A percentile compares a stretch with the other conserved stretches of the same genome.
Evolutionary conservation across 2,888 invertebrate genomes (phyloP).

Genomic region (Amphipoea lucens): DNA sequence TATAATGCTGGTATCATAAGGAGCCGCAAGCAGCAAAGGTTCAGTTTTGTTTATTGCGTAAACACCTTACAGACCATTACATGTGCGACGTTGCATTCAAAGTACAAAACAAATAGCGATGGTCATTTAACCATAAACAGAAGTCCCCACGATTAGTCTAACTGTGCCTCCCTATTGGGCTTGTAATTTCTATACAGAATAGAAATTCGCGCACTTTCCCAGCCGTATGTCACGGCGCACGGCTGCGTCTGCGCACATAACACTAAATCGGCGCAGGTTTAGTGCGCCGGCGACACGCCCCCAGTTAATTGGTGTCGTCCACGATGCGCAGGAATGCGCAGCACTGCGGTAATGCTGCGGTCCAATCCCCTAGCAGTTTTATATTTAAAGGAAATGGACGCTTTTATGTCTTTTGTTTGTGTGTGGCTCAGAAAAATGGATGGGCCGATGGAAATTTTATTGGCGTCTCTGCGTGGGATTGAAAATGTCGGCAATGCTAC

Average conservation of each 20-base stretch:
- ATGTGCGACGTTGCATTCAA: conserved; percentile 36
- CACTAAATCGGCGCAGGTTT: conserved; percentile 74
- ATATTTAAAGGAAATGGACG: conserved; percentile 59
- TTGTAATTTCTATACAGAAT: conserved; percentile 37
- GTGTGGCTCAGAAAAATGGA: conserved; percentile 43
- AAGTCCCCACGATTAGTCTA: conserved; percentile 20
- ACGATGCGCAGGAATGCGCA: conserved; percentile 58
- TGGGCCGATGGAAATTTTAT: conserved; percentile 37
- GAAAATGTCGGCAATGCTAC: conserved; percentile 32
- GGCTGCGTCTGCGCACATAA: conserved; percentile 72
- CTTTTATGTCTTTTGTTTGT: conserved; percentile 57
- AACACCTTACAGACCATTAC: conserved; percentile 49
- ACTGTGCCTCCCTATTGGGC: conserved; percentile 34
- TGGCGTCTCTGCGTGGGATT: conserved; percentile 1
- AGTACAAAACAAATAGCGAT: conserved; percentile 40
- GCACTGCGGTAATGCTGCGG: conserved; percentile 64
- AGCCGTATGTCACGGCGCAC: conserved; percentile 62
- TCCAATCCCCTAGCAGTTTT: conserved; percentile 49
- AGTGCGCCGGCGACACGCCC: conserved; percentile 76
- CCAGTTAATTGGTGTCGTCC: conserved; percentile 80
- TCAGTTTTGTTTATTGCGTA: conserved; percentile 37
- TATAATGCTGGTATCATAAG: conserved; percentile 25
- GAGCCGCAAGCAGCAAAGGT: conserved; percentile 13
- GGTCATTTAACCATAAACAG: conserved; percentile 47
- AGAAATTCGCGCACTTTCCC: conserved; percentile 19